Base-by-base conservation (phyloP, 2,888 invertebrate genomes). In the Pegoplata infirma region DNA sequence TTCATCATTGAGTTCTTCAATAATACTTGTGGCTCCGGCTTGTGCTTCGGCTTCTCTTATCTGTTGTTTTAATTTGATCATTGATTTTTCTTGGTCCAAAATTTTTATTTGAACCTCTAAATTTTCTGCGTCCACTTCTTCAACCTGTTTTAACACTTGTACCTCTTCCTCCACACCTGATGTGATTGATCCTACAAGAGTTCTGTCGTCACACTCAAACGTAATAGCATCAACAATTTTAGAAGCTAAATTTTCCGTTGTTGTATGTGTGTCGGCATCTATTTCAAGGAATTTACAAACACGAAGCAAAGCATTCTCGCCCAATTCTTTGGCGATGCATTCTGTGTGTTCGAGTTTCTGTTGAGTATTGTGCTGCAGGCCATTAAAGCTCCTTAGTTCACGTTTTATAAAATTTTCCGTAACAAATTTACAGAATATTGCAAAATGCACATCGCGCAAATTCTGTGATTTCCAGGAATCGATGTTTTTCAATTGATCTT, bases 351-450 rank as follows among this genome's bases (percentile, higher is more conserved):
- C 10, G 5, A 21, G 19, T 21, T 51, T 51, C 19, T 19, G 23
- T 25, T 51, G 23, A 0, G 19, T 21, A 21, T 51, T 51, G 25
- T n/a, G 17, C 14, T 56, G 28, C 5, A 56, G 10, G 16, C 56
- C 56, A 10, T 8, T n/a, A 14, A 56, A 25, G 16, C 17, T 17
- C 16, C 25, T 25, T 3, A 56, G 56, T 16, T 32, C 56, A 25
- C 28, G 56, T n/a, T 56, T 56, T 32, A 56, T 8, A 4, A 56
- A 56, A 14, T 55, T 55, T 19, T 55, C 55, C 5, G 55, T 25
- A 55, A 23, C 55, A 55, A 55, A 56, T 56, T 56, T 56, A 25
- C 56, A 28, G n/a, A 32, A 56, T 16, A 56, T 28, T 56, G 56
- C 56, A 14, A 56, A 56, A 16, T 56, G 14, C 1, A 56, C 32